Base-by-base conservation (phyloP, 2,888 invertebrate species). In the Drosophila stalkeri region DNA sequence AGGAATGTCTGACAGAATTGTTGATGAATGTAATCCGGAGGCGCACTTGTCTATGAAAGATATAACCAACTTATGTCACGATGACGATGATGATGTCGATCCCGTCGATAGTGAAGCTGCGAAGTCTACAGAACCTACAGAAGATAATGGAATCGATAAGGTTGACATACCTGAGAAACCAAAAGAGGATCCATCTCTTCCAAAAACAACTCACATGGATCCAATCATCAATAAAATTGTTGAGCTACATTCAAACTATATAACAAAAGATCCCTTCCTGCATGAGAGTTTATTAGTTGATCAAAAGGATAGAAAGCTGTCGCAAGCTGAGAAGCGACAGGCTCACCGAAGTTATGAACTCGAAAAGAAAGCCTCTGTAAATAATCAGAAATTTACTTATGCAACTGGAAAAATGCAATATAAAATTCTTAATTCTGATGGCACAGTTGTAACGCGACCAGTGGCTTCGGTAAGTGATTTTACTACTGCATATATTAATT, bases 11-110 rank as follows among this genome's bases (percentile, higher is more conserved):
- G 99, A 99, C 93, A 95, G 99, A 18, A 99, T 99, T 6, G 99
- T 99, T 0, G 99, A 99, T 93, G 99, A 99, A 92, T 97, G 99
- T 91, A 98, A 99, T 93, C 99, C 99, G 0, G 98, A 99, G 91
- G 98, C 98, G 1, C 97, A 97, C 92, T 94, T 98, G 37, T 97
- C 97, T 2, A 95, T 97, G 93, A 97, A 97, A 93, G 98, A 98
- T 90, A 96, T 97, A 39, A 97, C 97, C 16, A 97, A 97, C 75
- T 94, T 99, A 31, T 97, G 98, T 88, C 97, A 97, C 93, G 97
- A 98, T 90, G 97, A 98, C 92, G 97, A 98, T 90, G 97, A 98
- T 91, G 97, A 97, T 91, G 98, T 98, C 88, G 95, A 96, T 31
- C 96, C 96, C 80, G 41, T 52, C 5, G 75, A 74, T 18, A 66